These are phyloP conservation scores for Nesogale talazaci DNA, from an alignment of 2,113 vertebrate genomes.

Conservation along the genomic window DNA sequence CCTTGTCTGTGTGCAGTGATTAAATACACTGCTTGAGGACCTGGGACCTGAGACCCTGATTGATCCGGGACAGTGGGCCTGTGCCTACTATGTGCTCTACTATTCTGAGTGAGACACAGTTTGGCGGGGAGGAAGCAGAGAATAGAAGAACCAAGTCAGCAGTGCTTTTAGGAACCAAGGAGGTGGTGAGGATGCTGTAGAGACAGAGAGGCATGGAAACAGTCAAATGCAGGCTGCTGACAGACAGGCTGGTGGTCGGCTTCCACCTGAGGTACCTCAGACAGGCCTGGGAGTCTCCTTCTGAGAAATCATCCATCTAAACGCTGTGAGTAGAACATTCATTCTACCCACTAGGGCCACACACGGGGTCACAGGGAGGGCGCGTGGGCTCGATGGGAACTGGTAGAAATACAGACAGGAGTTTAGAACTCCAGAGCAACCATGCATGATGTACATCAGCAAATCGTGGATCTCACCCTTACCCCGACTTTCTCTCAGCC, in stretches of 20 bases:
- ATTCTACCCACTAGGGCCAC: not conserved
- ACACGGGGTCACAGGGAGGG: not conserved
- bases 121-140: not conserved
- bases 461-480: not conserved
- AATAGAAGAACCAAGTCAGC: not conserved
- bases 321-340: not conserved
- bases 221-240: not conserved
- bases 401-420: not conserved
- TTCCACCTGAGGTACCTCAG: not conserved
- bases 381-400: not conserved
- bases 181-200: not conserved
- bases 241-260: not conserved
- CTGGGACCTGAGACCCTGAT: not conserved
- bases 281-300: not conserved
- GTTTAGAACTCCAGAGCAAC: not conserved
- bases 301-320: not conserved
- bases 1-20: rapidly evolving
- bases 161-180: not conserved
- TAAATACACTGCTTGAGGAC: not conserved
- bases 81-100: not conserved
- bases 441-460: not conserved
- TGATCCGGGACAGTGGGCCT: not conserved
- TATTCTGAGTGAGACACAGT: not conserved
- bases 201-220: not conserved
- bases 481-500: not conserved